A percentile compares a stretch with the other conserved stretches of the same genome.
Evolutionary conservation across 1,140 invertebrate genomes (phyloP).

Genomic region (Oryctes rhinoceros): DNA sequence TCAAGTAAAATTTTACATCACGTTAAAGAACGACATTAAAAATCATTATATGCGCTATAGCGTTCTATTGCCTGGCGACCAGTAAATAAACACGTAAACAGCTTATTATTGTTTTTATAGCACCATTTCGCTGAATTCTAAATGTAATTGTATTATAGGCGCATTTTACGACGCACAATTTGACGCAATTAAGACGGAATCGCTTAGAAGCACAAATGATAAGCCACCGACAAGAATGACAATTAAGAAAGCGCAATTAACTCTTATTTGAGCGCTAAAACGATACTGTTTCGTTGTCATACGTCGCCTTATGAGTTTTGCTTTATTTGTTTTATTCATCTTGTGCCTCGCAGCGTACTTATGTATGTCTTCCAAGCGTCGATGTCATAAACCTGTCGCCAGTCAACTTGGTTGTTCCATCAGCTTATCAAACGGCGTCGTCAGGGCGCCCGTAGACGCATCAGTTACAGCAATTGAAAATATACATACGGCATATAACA

Average conservation of each 20-base stretch:
- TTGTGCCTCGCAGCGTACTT: not conserved
- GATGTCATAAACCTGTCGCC: constrained; percentile 33
- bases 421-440: constrained; percentile 27
- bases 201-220: not conserved
- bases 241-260: constrained; percentile 4
- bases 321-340: constrained; percentile 6
- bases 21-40: too few species aligned
- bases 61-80: too few species aligned
- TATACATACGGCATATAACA: not conserved
- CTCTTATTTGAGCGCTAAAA: constrained; percentile 4
- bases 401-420: constrained; percentile 20
- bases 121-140: not conserved
- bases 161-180: not conserved
- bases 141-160: not conserved
- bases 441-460: constrained; percentile 20
- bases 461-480: not conserved
- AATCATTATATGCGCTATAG: too few species aligned
- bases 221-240: not conserved
- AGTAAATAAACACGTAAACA: too few species aligned
- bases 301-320: not conserved
- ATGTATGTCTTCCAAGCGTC: constrained; percentile 12
- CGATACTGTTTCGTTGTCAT: constrained; percentile 14
- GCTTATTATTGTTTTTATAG: not conserved
- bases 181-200: constrained; percentile 14
- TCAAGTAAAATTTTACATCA: too few species aligned